Percentiles rank a stretch among this genome's conserved stretches.
Evolutionary conservation across 2,888 invertebrate genomes (phyloP).

Genomic region (Strigamia crassipes): DNA sequence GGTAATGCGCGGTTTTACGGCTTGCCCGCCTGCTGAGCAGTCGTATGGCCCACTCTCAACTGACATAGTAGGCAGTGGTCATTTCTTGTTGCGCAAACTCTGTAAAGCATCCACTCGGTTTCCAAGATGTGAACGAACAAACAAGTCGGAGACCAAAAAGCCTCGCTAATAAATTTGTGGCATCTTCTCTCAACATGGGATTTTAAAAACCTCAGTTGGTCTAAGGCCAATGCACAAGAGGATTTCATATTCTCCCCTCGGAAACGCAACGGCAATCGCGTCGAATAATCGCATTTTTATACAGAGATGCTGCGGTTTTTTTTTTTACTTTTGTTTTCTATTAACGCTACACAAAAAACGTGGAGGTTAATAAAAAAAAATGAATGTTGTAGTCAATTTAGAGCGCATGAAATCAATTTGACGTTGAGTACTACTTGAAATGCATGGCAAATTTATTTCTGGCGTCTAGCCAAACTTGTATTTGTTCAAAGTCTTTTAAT

Average conservation of each 20-base stretch:
- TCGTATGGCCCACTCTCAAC: constrained; percentile 1
- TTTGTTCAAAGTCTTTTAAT: constrained; percentile 11
- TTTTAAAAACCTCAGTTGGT: neutral
- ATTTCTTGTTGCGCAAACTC: constrained; percentile 17
- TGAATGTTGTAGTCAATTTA: neutral
- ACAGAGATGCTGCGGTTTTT: too few relatives aligned
- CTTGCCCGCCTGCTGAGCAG: constrained; percentile 39
- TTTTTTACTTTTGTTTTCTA: neutral
- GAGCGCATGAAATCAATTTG: neutral
- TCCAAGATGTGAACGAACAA: neutral
- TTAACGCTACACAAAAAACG: neutral
- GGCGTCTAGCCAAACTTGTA: neutral
- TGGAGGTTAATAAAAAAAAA: neutral
- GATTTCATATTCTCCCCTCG: neutral
- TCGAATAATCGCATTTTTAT: neutral
- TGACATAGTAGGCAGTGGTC: constrained; percentile 16
- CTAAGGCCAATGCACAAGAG: neutral
- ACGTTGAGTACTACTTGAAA: constrained; percentile 16
- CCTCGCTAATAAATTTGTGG: neutral
- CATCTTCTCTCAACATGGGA: neutral
- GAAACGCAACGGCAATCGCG: too few relatives aligned
- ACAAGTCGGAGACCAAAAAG: neutral
- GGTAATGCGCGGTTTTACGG: constrained; percentile 44
- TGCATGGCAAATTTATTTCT: constrained; percentile 21
- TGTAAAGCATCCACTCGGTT: neutral